Base-by-base conservation (phyloP, 92 coral and sea anemone species). In the Epizoanthus ramosus region DNA sequence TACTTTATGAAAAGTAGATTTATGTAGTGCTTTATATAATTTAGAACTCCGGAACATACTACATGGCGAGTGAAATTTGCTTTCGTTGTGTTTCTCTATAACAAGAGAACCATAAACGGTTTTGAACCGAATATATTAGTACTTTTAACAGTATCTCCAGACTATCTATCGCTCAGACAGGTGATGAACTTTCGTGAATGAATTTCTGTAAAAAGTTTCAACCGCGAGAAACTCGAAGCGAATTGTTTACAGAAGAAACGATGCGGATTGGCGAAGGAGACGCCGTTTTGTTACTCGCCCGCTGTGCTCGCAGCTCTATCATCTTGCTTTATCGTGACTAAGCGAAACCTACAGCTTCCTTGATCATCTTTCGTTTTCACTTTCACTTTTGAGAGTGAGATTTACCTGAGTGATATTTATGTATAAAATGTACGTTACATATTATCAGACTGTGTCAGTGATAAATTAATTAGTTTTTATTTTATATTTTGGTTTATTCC, bases 241-340 rank as follows among this genome's bases (percentile, higher is more conserved):
- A 39, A 37, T 21, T 77, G 82, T 77, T 77, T 77, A 77, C 71
- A 61, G 82, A 77, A 5, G 82, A 61, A 41, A 75, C 16, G 23
- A 35, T 19, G 15, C 22, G 45, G 58, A 60, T 77, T 77, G 82
- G 82, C 58, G 82, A 77, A 41, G n/a, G 31, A 63, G 82, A 41
- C 45, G 71, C 82, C 68, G 52, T 58, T 50, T 15, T 74, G n/a
- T 16, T 2, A 15, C 28, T 18, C 28, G 45, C 63, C 63, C 79
- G 64, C 79, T 54, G 79, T 2, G 59, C 35, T n/a, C n/a, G n/a
- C n/a, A n/a, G n/a, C n/a, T 2, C 41, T 25, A 56, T 31, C 6
- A 13, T 28, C 13, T 28, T 67, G 41, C 47, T 28, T 28, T 15
- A 68, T 72, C 52, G 17, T 50, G 56, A 35, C 59, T 10, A 68